phyloP scores from a whole-genome alignment of 2,797 vertebrate genomes.

The Sardinella longiceps region DNA sequence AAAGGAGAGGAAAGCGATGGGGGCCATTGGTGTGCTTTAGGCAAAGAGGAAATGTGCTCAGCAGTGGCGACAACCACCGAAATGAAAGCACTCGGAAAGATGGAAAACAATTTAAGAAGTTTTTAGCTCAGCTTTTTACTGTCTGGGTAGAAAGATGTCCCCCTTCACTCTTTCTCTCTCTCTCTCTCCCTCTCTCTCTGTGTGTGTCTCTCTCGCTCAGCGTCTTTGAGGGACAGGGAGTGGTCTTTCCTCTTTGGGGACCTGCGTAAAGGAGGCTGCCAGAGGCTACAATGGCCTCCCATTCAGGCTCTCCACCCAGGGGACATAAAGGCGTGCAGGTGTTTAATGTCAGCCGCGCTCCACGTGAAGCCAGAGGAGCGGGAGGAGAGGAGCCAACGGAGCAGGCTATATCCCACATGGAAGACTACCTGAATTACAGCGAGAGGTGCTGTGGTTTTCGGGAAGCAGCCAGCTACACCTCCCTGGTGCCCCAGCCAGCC shows the following conservation, averaged over 20 bases:
- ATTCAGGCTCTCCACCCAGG: conserved; percentile 69
- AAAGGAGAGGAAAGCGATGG: neutral
- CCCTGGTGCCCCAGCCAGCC: neutral
- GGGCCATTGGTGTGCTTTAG: neutral
- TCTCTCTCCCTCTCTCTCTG: neutral
- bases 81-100: neutral
- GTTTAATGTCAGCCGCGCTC: conserved; percentile 74
- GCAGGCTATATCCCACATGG: neutral
- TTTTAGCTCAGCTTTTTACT: neutral
- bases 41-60: neutral
- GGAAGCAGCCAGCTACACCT: neutral
- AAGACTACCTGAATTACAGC: neutral
- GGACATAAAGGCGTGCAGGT: conserved; percentile 78
- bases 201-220: conserved; percentile 37
- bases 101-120: neutral
- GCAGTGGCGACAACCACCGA: neutral
- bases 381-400: neutral
- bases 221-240: conserved; percentile 60
- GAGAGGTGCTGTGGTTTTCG: neutral
- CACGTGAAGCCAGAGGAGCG: conserved; percentile 46
- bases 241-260: conserved; percentile 73
- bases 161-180: neutral
- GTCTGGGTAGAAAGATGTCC: neutral
- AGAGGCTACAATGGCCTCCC: conserved; percentile 65
- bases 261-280: conserved; percentile 60